phyloP scores from a whole-genome alignment of 1,140 invertebrate species.

The Drosophila obscura region DNA sequence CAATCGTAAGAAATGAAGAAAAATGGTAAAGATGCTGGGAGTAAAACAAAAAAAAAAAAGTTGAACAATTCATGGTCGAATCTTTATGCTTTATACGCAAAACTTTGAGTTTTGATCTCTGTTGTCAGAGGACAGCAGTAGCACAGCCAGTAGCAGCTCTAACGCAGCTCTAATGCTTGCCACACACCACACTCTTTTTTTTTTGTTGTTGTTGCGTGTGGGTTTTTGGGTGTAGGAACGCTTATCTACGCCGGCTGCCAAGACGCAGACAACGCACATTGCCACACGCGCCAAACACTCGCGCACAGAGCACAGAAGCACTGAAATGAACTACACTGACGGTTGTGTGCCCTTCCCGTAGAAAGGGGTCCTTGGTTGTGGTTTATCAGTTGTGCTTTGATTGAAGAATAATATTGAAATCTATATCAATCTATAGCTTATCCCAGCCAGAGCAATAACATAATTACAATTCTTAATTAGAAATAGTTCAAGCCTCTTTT shows the following conservation, averaged over 20 bases:
- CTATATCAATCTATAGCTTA: too few species aligned
- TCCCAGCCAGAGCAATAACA: not conserved
- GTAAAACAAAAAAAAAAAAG: constrained; percentile 19
- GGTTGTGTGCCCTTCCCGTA: constrained; percentile 13
- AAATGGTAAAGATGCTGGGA: constrained; percentile 30
- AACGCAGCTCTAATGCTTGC: too few species aligned
- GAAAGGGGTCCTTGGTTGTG: constrained; percentile 2
- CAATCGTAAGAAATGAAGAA: constrained; percentile 20
- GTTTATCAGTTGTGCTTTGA: not conserved
- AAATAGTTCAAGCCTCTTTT: too few species aligned
- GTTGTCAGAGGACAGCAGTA: constrained; percentile 23
- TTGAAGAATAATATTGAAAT: too few species aligned
- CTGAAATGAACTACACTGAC: constrained; percentile 8
- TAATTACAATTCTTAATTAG: not conserved
- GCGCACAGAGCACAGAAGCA: not conserved
- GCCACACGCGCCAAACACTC: constrained; percentile 13
- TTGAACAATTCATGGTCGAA: constrained; percentile 62
- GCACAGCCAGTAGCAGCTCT: too few species aligned
- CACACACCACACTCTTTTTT: not conserved
- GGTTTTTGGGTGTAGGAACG: constrained; percentile 16
- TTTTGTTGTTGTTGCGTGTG: not conserved
- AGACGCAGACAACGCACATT: constrained; percentile 40
- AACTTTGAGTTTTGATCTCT: constrained; percentile 62
- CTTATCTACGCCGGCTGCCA: constrained; percentile 55
- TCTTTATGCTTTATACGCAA: constrained; percentile 58